phyloP scores from a whole-genome alignment of 2,888 invertebrate genomes.

The Sipha maydis region DNA sequence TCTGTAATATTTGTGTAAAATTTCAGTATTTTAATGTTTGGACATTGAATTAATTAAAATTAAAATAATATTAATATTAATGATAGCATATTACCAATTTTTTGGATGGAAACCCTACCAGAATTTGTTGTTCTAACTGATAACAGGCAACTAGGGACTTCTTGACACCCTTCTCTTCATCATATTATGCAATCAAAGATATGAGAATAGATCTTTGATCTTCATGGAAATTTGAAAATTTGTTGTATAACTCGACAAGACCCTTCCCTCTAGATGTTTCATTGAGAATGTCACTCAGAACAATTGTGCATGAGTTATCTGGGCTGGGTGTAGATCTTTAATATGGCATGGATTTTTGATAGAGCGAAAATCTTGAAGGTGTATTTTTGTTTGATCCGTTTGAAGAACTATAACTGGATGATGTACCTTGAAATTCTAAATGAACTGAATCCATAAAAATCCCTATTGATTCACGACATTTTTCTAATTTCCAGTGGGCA shows the following conservation, averaged over 20 bases:
- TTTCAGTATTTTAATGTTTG: neutral
- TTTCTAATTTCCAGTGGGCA: too few relatives aligned
- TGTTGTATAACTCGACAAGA: neutral
- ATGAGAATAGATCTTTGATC: neutral
- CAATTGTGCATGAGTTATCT: neutral
- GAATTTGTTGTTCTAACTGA: neutral
- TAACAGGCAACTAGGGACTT: neutral
- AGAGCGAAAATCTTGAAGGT: neutral
- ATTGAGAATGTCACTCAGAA: neutral
- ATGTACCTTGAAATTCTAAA: too few relatives aligned
- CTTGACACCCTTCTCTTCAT: neutral
- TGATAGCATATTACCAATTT: constrained; percentile 10
- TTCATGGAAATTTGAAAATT: constrained; percentile 3
- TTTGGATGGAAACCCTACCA: neutral
- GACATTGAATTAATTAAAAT: too few relatives aligned
- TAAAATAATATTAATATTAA: too few relatives aligned
- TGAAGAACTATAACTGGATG: too few relatives aligned
- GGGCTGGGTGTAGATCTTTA: neutral
- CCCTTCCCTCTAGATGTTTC: too few relatives aligned
- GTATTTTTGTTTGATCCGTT: too few relatives aligned
- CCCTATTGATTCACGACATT: too few relatives aligned
- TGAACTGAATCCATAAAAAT: too few relatives aligned
- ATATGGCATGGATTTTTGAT: neutral
- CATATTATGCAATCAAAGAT: neutral
- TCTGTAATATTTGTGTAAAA: constrained; percentile 10